Conservation (phyloP, 2,113 vertebrate genomes). For the Takifugu bimaculatus region DNA sequence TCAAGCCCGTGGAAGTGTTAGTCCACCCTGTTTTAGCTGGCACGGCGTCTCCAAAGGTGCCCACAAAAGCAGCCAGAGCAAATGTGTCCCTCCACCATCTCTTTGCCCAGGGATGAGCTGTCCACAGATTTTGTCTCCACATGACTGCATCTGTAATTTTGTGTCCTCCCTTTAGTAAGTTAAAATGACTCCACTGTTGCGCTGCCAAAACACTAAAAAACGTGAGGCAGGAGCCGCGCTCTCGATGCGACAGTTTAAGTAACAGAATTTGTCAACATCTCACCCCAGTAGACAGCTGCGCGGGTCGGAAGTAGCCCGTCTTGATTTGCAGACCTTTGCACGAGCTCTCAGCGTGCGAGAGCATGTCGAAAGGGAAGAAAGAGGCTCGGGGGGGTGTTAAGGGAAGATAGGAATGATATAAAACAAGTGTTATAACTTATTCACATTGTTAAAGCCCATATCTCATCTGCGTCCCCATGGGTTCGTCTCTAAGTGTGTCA, state of each 20-base stretch:
- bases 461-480: conserved; percentile 54
- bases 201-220: conserved; percentile 13
- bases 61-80: not conserved
- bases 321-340: conserved; percentile 27
- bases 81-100: not conserved
- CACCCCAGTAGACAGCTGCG: conserved; percentile 17
- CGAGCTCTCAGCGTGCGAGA: conserved; percentile 19
- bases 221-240: conserved; percentile 2
- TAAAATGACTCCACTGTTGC: conserved; percentile 6
- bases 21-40: not conserved
- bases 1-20: not conserved
- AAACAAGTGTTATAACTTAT: conserved; percentile 68
- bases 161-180: conserved; percentile 5
- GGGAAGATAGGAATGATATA: conserved; percentile 43
- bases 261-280: conserved; percentile 30
- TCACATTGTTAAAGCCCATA: conserved; percentile 61
- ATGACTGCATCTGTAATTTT: conserved; percentile 5
- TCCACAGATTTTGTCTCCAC: conserved; percentile 3
- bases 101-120: not conserved
- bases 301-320: conserved; percentile 2
- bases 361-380: conserved; percentile 20
- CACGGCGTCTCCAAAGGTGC: not conserved
- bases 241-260: conserved; percentile 32
- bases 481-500: conserved; percentile 58
- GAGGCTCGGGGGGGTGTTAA: conserved; percentile 20